Conservation (phyloP, 1,140 invertebrate genomes). For the Rhagoletis zephyria region DNA sequence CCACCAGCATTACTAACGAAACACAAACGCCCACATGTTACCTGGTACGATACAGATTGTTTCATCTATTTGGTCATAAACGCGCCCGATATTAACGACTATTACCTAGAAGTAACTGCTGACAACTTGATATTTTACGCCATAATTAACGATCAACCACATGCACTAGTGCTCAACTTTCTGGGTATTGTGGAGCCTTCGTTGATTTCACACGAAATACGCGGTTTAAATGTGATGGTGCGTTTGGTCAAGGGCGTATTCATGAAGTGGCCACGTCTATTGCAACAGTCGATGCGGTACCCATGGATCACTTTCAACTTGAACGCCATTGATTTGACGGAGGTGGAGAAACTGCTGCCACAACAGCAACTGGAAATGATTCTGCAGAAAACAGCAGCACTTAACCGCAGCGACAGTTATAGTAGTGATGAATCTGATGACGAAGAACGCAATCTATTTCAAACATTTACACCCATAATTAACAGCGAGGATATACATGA, state of each 20-base stretch:
- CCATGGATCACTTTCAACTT: constrained; percentile 57
- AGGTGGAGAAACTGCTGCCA: constrained; percentile 49
- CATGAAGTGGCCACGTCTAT: constrained; percentile 57
- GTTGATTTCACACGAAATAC: constrained; percentile 55
- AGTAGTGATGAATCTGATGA: constrained; percentile 45
- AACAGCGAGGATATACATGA: constrained; percentile 30
- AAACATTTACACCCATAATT: constrained; percentile 26
- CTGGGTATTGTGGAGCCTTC: constrained; percentile 51
- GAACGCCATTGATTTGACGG: constrained; percentile 51
- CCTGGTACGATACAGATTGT: constrained; percentile 56
- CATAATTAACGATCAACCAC: constrained; percentile 39
- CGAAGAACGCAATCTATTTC: constrained; percentile 48
- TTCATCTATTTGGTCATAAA: constrained; percentile 54
- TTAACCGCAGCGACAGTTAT: background rate
- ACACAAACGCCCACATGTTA: constrained; percentile 53
- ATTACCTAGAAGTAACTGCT: constrained; percentile 49
- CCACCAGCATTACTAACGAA: constrained; percentile 51
- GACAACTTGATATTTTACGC: constrained; percentile 52
- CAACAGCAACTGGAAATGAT: constrained; percentile 48
- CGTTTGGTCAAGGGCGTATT: constrained; percentile 55
- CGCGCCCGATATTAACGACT: constrained; percentile 54
- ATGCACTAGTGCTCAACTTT: constrained; percentile 55
- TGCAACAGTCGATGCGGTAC: constrained; percentile 46
- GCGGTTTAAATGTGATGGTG: constrained; percentile 56
- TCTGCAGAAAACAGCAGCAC: constrained; percentile 23